Percentiles rank a stretch among this genome's conserved stretches.
phyloP scores from a whole-genome alignment of 2,888 invertebrate species.

The Plagodis pulveraria region DNA sequence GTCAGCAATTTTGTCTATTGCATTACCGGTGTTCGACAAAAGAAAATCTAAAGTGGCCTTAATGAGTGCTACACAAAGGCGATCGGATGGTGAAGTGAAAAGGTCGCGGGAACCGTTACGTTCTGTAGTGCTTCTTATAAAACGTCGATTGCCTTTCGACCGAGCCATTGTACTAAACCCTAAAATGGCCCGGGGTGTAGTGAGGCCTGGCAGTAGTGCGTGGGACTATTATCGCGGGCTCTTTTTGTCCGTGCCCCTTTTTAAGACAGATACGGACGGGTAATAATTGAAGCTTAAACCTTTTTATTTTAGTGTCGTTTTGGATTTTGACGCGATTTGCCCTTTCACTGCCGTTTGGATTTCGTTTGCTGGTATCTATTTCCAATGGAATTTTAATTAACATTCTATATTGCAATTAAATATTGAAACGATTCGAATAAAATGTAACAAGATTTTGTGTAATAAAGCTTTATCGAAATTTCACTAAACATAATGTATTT shows the following conservation, averaged over 20 bases:
- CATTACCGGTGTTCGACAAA: constrained; percentile 48
- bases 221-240: constrained; percentile 48
- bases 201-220: constrained; percentile 46
- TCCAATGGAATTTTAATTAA: constrained; percentile 40
- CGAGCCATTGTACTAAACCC: constrained; percentile 70
- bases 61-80: constrained; percentile 65
- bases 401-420: constrained; percentile 7
- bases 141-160: constrained; percentile 70
- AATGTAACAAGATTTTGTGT: too few species aligned
- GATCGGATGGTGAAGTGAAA: constrained; percentile 51
- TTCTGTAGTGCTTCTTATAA: constrained; percentile 66
- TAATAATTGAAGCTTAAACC: constrained; percentile 76
- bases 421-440: too few species aligned
- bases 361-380: constrained; percentile 61
- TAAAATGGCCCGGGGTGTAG: constrained; percentile 54
- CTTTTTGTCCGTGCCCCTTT: constrained; percentile 67
- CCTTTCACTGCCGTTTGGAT: constrained; percentile 54
- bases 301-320: constrained; percentile 59
- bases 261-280: constrained; percentile 78
- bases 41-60: constrained; percentile 62
- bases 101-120: constrained; percentile 58
- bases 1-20: constrained; percentile 41
- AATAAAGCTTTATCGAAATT: too few species aligned
- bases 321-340: constrained; percentile 65
- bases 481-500: too few species aligned